Evolutionary conservation across 1,140 invertebrate genomes (phyloP).

Genomic region (Drosophila rhopaloa): DNA sequence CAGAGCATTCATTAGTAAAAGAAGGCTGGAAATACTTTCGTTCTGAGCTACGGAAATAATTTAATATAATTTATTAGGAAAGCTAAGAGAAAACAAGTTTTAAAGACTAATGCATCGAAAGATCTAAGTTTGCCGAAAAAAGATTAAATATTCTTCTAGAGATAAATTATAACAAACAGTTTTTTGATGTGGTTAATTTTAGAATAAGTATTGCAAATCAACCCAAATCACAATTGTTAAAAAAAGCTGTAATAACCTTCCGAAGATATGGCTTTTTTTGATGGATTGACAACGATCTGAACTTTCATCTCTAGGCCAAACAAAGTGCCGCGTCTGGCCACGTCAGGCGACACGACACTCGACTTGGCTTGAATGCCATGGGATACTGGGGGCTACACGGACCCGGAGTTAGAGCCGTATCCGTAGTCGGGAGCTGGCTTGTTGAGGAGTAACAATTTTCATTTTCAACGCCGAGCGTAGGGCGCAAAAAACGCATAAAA

Average conservation of each 20-base stretch:
- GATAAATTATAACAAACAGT: too few species aligned
- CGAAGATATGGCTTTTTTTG: not conserved
- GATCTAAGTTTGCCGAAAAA: too few species aligned
- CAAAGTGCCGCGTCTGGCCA: constrained; percentile 59
- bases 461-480: constrained; percentile 68
- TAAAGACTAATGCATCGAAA: too few species aligned
- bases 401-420: constrained; percentile 12
- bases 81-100: too few species aligned
- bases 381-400: constrained; percentile 11
- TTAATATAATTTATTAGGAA: too few species aligned
- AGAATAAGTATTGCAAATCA: too few species aligned
- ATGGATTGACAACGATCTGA: constrained; percentile 6
- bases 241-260: not conserved
- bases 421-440: constrained; percentile 15
- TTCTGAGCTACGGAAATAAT: too few species aligned
- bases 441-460: constrained; percentile 77
- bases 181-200: too few species aligned
- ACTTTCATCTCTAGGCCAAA: constrained; percentile 55
- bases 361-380: constrained; percentile 71
- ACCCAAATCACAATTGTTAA: too few species aligned
- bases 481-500: constrained; percentile 81
- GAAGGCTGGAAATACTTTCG: too few species aligned
- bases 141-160: too few species aligned
- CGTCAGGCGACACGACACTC: constrained; percentile 68
- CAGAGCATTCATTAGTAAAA: too few species aligned